Percentiles rank a stretch among this genome's conserved stretches.
These are phyloP conservation scores for Rhimphoctona megacephalus DNA, from an alignment of 2,888 invertebrate species.

Conservation along the genomic window DNA sequence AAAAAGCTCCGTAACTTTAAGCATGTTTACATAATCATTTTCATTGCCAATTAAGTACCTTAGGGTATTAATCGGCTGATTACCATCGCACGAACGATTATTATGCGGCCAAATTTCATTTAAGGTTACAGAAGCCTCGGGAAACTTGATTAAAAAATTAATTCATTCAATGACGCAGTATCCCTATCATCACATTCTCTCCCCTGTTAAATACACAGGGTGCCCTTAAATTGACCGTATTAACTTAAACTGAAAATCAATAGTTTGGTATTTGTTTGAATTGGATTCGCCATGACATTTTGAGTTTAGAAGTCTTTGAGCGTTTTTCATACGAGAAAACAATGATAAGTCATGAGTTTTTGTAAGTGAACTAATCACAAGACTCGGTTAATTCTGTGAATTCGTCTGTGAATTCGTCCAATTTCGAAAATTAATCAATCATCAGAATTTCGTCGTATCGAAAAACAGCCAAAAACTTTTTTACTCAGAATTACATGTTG, in stretches of 20 bases:
- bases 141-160: constrained; percentile 12
- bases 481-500: neutral
- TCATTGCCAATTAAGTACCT: neutral
- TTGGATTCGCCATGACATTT: too few species aligned
- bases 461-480: neutral
- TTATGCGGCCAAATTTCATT: neutral
- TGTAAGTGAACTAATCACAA: neutral
- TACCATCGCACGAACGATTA: neutral
- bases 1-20: neutral
- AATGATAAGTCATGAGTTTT: neutral
- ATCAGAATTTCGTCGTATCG: neutral
- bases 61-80: neutral
- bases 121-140: neutral
- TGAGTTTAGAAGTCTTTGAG: too few species aligned
- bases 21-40: neutral
- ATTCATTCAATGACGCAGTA: neutral
- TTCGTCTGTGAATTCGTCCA: too few species aligned
- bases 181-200: neutral
- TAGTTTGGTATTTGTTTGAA: too few species aligned
- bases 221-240: neutral
- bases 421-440: neutral
- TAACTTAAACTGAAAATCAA: too few species aligned
- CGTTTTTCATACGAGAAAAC: too few species aligned
- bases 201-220: neutral
- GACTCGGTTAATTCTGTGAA: neutral